Conservation (phyloP, 2,797 vertebrate species). For the Enteromius afrohamiltoni region DNA sequence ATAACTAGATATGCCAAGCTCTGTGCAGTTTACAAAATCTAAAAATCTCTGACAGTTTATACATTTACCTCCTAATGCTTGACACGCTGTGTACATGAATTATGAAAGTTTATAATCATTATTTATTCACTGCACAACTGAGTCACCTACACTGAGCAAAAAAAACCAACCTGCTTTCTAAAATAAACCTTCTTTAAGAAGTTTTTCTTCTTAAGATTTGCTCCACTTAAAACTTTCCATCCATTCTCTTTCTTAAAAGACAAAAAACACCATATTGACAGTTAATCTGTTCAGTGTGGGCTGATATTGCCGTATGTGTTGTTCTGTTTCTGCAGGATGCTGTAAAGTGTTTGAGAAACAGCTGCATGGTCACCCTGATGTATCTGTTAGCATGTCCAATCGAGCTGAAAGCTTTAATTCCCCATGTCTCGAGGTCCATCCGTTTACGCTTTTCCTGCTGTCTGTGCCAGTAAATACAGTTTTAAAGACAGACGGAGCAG, state of each 20-base stretch:
- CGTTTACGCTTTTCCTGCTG: slow-evolving; percentile 48
- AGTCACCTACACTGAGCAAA: background rate
- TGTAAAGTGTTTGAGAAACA: slow-evolving; percentile 40
- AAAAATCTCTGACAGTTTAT: background rate
- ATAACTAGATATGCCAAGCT: background rate
- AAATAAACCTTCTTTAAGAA: background rate
- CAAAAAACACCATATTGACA: slow-evolving; percentile 36
- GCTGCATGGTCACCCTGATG: slow-evolving; percentile 55
- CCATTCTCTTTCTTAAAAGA: slow-evolving; percentile 3
- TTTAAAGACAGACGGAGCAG: slow-evolving; percentile 47
- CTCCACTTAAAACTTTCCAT: background rate
- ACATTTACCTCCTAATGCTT: background rate
- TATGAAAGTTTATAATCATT: background rate
- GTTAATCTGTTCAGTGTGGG: slow-evolving; percentile 38
- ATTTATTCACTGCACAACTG: background rate
- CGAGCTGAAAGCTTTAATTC: slow-evolving; percentile 73
- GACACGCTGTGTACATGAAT: background rate
- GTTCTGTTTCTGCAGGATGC: slow-evolving; percentile 22
- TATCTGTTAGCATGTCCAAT: slow-evolving; percentile 71
- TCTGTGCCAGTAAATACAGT: slow-evolving; percentile 59
- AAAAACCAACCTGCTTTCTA: background rate
- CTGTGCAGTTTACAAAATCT: background rate
- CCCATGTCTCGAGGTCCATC: slow-evolving; percentile 71
- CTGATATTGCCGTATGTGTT: slow-evolving; percentile 3
- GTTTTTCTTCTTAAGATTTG: background rate